Evolutionary conservation across 1,140 invertebrate species (phyloP).

Genomic region (Oreohelix idahoensis): DNA sequence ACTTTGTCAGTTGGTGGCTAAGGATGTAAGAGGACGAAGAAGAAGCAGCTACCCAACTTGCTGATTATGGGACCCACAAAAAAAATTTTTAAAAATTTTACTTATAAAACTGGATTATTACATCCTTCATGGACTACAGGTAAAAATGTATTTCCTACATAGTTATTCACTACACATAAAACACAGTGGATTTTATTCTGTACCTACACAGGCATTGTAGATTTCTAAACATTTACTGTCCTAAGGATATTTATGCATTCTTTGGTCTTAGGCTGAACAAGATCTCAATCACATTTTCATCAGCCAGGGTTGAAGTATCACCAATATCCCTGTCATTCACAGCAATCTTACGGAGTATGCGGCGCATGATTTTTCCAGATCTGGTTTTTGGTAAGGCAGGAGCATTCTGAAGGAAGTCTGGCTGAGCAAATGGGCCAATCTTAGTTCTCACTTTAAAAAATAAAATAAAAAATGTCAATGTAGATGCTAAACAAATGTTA

Average conservation of each 20-base stretch:
- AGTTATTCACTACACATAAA: too few relatives aligned
- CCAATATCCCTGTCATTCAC: slow-evolving; percentile 86
- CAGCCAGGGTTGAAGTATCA: slow-evolving; percentile 92
- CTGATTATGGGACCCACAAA: too few relatives aligned
- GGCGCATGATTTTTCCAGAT: slow-evolving; percentile 98
- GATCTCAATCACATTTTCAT: slow-evolving; percentile 83
- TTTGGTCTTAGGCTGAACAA: slow-evolving; percentile 64
- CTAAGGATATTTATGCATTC: slow-evolving; percentile 54
- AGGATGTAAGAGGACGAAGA: too few relatives aligned
- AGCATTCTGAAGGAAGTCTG: slow-evolving; percentile 91
- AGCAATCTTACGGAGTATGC: slow-evolving; percentile 94
- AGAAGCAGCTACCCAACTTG: too few relatives aligned
- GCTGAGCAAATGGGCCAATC: slow-evolving; percentile 96
- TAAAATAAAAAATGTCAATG: not conserved
- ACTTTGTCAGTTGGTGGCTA: too few relatives aligned
- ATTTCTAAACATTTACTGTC: too few relatives aligned
- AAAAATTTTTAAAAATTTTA: too few relatives aligned
- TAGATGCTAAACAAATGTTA: not conserved
- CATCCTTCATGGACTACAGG: too few relatives aligned
- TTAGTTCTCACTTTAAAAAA: slow-evolving; percentile 83
- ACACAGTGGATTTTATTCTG: too few relatives aligned
- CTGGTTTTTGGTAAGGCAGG: slow-evolving; percentile 95
- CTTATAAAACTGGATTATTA: too few relatives aligned
- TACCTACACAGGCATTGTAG: too few relatives aligned
- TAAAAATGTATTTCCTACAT: too few relatives aligned